Evolutionary conservation across 2,113 vertebrate species (phyloP), one percentile per base, ranked within the genome.

Genomic region (Pollachius pollachius): DNA sequence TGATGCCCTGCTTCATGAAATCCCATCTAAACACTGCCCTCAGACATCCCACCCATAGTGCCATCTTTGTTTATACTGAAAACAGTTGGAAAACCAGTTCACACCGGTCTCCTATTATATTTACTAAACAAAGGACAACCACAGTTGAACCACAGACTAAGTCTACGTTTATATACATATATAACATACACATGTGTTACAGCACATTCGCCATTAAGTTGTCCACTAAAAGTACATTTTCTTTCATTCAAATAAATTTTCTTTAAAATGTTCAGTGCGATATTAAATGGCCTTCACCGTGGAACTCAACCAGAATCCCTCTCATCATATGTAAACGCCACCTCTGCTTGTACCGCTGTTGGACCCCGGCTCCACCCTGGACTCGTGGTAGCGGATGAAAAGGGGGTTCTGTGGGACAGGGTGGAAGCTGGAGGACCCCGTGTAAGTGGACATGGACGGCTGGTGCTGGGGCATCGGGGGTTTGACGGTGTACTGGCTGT

Each of bases 251-350:
- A 37, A 9, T 48, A 9, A 7, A 13, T 9, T 13, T 48, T 13
- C 41, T 62, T 23, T 62, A 62, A 62, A 62, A 25, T 61, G n/a
- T 57, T 57, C n/a, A 57, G 54, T 25, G 17, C 19, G 15, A 6
- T 15, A 54, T 54, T 17, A 66, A 69, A 58, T 9, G 41, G 3
- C 7, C 15, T 16, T 48, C 21, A 25, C 7, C 11, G 48, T 62
- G 54, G 16, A 17, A 16, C 8, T 17, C 17, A 71, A 65, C 61
- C 62, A 12, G 41, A 2, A 19, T 23, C 15, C 11, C n/a, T 17
- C 19, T 52, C 34, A 21, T 85, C 69, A 92, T 52, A 93, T 91
- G 65, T 86, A 88, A 1, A 91, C 19, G 48, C 82, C 81, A 27
- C 17, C 13, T 12, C 73, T 79, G 62, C 71, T 87, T 11, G 6